A percentile compares a stretch with the other conserved stretches of the same genome.
Evolutionary conservation across 1,140 invertebrate species (phyloP).

Genomic region (Platorchestia sp.): DNA sequence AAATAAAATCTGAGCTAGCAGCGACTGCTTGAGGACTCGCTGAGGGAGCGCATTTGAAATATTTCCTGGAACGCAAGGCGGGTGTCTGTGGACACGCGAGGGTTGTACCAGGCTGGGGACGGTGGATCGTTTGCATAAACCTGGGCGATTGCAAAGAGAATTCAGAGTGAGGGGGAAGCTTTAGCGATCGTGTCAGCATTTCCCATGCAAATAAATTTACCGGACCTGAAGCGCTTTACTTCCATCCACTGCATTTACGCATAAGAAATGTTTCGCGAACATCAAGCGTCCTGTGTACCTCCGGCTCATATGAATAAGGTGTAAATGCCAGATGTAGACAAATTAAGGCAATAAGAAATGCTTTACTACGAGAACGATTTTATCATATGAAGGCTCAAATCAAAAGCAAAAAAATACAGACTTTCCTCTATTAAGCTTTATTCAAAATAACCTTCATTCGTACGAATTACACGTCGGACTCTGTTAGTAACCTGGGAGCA

Average conservation of each 20-base stretch:
- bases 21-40: background rate
- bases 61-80: background rate
- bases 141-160: background rate
- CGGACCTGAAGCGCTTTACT: background rate
- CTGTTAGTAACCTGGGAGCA: background rate
- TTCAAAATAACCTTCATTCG: background rate
- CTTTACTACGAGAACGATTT: no score
- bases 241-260: background rate
- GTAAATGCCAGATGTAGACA: background rate
- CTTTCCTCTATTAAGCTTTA: no score
- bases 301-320: background rate
- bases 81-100: background rate
- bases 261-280: background rate
- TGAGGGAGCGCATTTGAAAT: background rate
- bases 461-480: background rate
- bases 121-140: background rate
- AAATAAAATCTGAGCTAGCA: background rate
- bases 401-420: no score
- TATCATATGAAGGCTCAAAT: no score
- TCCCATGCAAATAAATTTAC: background rate
- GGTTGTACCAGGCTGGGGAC: background rate
- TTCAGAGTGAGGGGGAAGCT: background rate
- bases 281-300: background rate
- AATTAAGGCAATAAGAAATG: no score
- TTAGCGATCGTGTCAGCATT: background rate